A percentile compares a stretch with the other conserved stretches of the same genome.
These are phyloP conservation scores for Leucoraja ocellata DNA, from an alignment of 2,797 vertebrate genomes.

Conservation along the genomic window DNA sequence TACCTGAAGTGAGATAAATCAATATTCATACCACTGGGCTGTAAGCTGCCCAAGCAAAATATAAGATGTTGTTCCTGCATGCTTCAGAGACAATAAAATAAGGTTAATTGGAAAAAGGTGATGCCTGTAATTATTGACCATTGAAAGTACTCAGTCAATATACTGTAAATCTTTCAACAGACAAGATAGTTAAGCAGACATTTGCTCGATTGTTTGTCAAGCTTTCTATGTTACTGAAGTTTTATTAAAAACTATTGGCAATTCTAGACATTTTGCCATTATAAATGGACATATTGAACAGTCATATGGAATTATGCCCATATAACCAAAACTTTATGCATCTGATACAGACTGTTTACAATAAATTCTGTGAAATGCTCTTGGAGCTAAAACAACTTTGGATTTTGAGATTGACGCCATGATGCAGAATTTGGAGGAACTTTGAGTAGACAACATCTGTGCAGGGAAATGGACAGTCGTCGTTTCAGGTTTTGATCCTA, in stretches of 20 bases:
- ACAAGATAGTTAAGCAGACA: background rate
- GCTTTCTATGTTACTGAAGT: background rate
- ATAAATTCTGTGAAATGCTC: constrained; percentile 64
- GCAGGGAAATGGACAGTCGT: too few relatives aligned
- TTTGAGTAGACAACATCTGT: too few relatives aligned
- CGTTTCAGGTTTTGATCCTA: too few relatives aligned
- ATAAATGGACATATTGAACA: background rate
- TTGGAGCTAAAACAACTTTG: constrained; percentile 62
- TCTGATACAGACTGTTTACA: constrained; percentile 62
- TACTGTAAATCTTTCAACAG: background rate
- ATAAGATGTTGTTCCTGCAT: background rate
- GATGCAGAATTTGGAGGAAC: background rate
- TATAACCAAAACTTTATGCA: constrained; percentile 70
- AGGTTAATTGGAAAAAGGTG: background rate
- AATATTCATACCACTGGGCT: too few relatives aligned
- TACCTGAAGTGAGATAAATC: too few relatives aligned
- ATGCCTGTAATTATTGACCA: background rate
- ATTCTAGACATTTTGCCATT: background rate
- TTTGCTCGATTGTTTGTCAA: background rate
- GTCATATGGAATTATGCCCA: constrained; percentile 57
- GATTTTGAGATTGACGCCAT: constrained; percentile 60
- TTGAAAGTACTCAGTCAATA: background rate
- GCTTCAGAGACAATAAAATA: background rate
- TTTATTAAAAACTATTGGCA: background rate
- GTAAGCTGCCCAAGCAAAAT: too few relatives aligned